These are phyloP conservation scores for Arion vulgaris DNA, from an alignment of 1,140 invertebrate genomes.

Conservation along the genomic window DNA sequence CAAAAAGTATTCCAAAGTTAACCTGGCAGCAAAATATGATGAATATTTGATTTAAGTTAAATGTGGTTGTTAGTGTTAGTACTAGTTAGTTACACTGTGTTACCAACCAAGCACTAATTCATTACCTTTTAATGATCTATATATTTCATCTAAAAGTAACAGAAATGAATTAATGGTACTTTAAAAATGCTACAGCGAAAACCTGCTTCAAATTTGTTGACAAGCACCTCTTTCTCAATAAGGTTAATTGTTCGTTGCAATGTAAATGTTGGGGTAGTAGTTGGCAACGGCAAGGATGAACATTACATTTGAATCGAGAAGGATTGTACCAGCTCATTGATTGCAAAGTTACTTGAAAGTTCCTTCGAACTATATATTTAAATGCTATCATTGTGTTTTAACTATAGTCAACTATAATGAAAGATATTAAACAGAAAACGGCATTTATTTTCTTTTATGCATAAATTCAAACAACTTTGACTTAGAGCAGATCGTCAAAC, in stretches of 20 bases:
- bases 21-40: conserved; percentile 44
- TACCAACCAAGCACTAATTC: too few species aligned
- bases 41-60: not conserved
- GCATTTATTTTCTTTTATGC: too few species aligned
- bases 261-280: too few species aligned
- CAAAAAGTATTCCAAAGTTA: conserved; percentile 80
- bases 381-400: not conserved
- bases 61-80: too few species aligned
- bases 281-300: not conserved
- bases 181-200: too few species aligned
- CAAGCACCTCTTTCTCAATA: not conserved
- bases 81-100: too few species aligned
- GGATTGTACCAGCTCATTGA: not conserved
- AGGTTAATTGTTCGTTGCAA: too few species aligned
- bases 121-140: too few species aligned
- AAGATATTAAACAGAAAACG: too few species aligned
- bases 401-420: conserved; percentile 4
- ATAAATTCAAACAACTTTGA: not conserved
- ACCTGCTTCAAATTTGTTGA: not conserved
- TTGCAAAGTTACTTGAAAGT: not conserved
- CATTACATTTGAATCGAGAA: not conserved
- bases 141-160: too few species aligned
- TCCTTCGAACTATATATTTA: not conserved
- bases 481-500: too few species aligned
- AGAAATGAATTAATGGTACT: too few species aligned